phyloP scores from a whole-genome alignment of 1,140 invertebrate genomes.

The Aphaenogaster ashmeadi region DNA sequence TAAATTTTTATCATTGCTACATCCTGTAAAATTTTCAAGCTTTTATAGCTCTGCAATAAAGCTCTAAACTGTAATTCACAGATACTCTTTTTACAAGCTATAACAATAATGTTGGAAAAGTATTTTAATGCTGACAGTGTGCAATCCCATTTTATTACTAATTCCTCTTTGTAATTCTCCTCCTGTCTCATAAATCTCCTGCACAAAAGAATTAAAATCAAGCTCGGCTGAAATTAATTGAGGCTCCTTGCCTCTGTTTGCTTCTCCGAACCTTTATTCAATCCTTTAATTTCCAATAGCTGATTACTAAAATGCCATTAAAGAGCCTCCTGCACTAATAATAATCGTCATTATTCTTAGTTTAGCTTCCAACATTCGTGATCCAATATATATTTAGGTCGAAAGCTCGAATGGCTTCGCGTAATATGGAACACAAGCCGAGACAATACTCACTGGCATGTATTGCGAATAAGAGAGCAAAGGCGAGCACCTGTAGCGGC shows the following conservation, averaged over 20 bases:
- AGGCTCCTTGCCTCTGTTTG: background rate
- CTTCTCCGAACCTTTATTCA: background rate
- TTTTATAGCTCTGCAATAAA: background rate
- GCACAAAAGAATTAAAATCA: slow-evolving; percentile 26
- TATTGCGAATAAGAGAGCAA: slow-evolving; percentile 40
- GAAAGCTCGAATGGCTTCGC: slow-evolving; percentile 7
- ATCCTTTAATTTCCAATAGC: slow-evolving; percentile 28
- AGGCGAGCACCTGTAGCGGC: slow-evolving; percentile 53
- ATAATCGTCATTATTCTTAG: slow-evolving; percentile 37
- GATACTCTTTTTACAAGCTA: background rate
- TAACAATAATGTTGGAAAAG: slow-evolving; percentile 34
- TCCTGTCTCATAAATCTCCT: slow-evolving; percentile 13
- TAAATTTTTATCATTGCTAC: slow-evolving; percentile 16
- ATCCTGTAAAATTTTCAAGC: slow-evolving; percentile 7
- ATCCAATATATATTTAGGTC: slow-evolving; percentile 1
- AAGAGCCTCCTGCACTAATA: background rate
- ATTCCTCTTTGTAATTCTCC: slow-evolving; percentile 11
- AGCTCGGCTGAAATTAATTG: slow-evolving; percentile 47
- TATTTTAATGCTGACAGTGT: slow-evolving; percentile 31
- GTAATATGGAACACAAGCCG: slow-evolving; percentile 9
- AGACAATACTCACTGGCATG: slow-evolving; percentile 17
- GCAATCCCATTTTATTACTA: slow-evolving; percentile 31
- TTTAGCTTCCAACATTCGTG: background rate
- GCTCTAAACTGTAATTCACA: slow-evolving; percentile 10
- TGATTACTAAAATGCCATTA: slow-evolving; percentile 10